These are phyloP conservation scores for Clarias gariepinus DNA, from an alignment of 2,113 vertebrate species.

Conservation along the genomic window DNA sequence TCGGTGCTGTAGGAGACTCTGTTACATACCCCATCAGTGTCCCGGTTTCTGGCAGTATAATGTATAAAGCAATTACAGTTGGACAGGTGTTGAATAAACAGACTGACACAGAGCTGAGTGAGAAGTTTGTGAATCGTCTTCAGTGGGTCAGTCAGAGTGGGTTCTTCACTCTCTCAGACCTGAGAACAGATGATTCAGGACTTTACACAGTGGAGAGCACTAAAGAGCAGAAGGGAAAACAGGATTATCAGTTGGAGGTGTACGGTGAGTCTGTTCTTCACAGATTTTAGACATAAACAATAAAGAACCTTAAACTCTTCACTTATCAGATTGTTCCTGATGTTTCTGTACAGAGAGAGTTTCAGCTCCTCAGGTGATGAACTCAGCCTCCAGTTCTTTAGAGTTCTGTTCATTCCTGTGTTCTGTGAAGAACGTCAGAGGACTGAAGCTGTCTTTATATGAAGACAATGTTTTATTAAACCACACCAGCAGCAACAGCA, in stretches of 20 bases:
- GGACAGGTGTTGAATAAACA: conserved; percentile 1
- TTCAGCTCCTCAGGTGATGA: too few relatives aligned
- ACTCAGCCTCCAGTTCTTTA: too few relatives aligned
- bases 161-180: too few relatives aligned
- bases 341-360: too few relatives aligned
- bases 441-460: conserved; percentile 35
- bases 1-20: too few relatives aligned
- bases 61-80: background rate
- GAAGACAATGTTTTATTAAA: conserved; percentile 29
- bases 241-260: conserved; percentile 18
- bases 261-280: too few relatives aligned
- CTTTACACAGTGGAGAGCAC: background rate
- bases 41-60: background rate
- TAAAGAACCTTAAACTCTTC: background rate
- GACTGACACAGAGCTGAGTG: background rate
- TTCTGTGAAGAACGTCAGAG: too few relatives aligned
- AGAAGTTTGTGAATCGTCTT: too few relatives aligned
- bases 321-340: background rate
- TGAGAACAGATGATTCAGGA: too few relatives aligned
- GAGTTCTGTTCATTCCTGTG: too few relatives aligned
- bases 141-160: too few relatives aligned
- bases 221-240: background rate
- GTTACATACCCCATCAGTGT: background rate
- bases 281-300: conserved; percentile 8
- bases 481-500: conserved; percentile 36